A percentile compares a stretch with the other conserved stretches of the same genome.
phyloP scores from a whole-genome alignment of 2,888 invertebrate species.

The Drosophila borealis region DNA sequence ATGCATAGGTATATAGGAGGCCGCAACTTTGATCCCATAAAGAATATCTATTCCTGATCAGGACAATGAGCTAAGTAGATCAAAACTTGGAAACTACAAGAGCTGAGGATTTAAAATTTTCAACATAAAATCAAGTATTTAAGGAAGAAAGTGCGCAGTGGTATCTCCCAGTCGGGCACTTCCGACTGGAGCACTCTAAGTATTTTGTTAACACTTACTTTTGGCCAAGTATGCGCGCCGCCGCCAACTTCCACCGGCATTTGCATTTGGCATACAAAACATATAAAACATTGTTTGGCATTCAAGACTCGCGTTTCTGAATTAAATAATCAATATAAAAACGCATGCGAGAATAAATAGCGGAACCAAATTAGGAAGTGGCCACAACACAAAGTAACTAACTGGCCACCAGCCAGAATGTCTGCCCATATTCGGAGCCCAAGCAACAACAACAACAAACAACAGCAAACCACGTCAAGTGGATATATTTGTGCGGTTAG shows the following conservation, averaged over 20 bases:
- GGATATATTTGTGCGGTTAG: constrained; percentile 56
- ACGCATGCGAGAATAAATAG: constrained; percentile 61
- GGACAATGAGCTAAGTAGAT: too few species aligned
- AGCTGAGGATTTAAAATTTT: too few species aligned
- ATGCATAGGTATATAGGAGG: too few species aligned
- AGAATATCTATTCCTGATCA: too few species aligned
- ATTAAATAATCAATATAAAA: constrained; percentile 73
- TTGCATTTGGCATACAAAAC: constrained; percentile 78
- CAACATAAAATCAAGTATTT: too few species aligned
- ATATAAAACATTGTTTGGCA: constrained; percentile 54
- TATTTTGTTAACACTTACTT: constrained; percentile 26
- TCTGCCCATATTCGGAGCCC: constrained; percentile 59
- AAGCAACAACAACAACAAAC: constrained; percentile 23
- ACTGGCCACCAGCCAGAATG: constrained; percentile 27
- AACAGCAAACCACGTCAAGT: constrained; percentile 40
- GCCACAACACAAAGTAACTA: constrained; percentile 56
- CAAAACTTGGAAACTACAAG: too few species aligned
- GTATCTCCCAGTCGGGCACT: too few species aligned
- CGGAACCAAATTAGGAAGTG: constrained; percentile 80
- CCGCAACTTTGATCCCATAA: too few species aligned
- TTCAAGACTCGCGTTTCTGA: constrained; percentile 59
- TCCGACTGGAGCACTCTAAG: too few species aligned
- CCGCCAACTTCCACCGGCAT: constrained; percentile 45
- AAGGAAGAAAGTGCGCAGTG: too few species aligned
- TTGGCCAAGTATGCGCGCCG: constrained; percentile 14